Conservation (phyloP, 2,888 invertebrate genomes). For the Strigamia transsilvanica region DNA sequence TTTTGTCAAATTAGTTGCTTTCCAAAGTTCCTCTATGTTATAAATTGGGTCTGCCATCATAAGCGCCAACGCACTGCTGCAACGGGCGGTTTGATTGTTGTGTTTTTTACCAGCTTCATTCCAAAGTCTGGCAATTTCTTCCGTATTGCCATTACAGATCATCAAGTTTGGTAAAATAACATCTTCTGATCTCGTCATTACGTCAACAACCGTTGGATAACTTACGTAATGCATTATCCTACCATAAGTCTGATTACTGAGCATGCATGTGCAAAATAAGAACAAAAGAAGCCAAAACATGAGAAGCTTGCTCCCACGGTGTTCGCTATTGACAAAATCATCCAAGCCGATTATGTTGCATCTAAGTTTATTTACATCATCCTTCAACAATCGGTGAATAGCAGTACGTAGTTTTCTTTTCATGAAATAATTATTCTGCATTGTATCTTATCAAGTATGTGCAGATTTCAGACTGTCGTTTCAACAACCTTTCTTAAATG, state of each 20-base stretch:
- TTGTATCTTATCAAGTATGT: no score
- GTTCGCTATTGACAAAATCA: not conserved
- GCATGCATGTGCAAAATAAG: not conserved
- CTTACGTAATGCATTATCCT: not conserved
- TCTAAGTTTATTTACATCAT: not conserved
- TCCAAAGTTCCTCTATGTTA: not conserved
- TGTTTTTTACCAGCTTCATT: not conserved
- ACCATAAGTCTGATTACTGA: not conserved
- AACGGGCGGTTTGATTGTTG: not conserved
- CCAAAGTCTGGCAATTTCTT: not conserved
- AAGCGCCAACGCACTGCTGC: not conserved
- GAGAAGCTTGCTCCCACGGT: not conserved
- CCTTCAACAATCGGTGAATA: not conserved
- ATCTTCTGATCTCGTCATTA: not conserved
- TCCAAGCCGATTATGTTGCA: not conserved
- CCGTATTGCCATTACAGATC: not conserved
- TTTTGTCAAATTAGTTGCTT: not conserved
- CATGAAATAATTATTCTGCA: no score
- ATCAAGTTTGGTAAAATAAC: not conserved
- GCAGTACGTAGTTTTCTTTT: no score
- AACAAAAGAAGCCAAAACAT: not conserved
- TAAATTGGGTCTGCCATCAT: not conserved
- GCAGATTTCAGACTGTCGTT: no score
- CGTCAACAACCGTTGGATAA: not conserved
- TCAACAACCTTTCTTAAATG: no score